Evolutionary conservation across 2,113 vertebrate species (phyloP).

Genomic region (Probosciger aterrimus): DNA sequence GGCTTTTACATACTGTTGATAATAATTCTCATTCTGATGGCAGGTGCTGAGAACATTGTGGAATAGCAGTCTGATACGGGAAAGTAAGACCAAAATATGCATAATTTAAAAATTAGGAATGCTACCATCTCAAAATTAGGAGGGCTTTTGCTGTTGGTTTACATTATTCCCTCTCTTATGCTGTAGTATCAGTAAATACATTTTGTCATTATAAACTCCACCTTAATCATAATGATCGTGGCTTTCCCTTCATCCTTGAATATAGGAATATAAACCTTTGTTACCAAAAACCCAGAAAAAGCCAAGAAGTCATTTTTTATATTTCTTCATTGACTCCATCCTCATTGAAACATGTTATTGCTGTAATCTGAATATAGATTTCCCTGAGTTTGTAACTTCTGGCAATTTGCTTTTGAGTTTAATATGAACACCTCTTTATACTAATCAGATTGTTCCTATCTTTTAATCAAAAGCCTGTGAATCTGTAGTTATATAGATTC

Average conservation of each 20-base stretch:
- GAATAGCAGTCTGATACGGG: background rate
- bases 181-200: background rate
- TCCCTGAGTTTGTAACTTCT: background rate
- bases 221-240: background rate
- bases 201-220: background rate
- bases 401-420: background rate
- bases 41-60: background rate
- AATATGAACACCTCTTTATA: background rate
- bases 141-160: background rate
- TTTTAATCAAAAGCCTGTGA: background rate
- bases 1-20: background rate
- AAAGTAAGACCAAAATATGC: background rate
- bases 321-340: background rate
- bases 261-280: background rate
- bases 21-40: background rate
- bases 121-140: background rate
- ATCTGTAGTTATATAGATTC: background rate
- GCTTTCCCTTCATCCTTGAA: background rate
- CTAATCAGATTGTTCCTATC: background rate
- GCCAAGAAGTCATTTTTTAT: background rate
- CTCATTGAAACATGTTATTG: background rate
- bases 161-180: background rate
- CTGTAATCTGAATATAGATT: background rate
- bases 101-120: background rate
- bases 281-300: background rate